Base-by-base conservation (phyloP, 2,113 vertebrate species). In the Dasyornis broadbenti region DNA sequence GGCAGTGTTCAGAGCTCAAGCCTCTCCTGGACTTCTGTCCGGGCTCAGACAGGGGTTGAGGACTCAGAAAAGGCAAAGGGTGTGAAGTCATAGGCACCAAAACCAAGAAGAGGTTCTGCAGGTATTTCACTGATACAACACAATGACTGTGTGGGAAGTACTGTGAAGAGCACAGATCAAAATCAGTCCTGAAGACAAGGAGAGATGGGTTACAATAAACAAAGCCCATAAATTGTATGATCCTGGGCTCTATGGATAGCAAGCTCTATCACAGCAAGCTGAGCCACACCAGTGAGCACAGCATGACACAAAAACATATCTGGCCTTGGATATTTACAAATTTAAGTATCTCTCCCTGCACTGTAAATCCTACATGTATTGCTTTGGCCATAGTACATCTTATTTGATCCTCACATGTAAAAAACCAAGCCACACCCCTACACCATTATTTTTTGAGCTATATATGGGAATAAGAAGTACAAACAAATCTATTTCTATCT, bases 1-100 rank as follows among this genome's bases (percentile, higher is more conserved):
- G 95, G 92, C 31, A n/a, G 15, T 23, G 65, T 7, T 92, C 94
- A 82, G 70, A 60, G 83, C 65, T 71, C 64, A 42, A 57, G 28
- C 33, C 59, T 56, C 64, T 42, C 60, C 73, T 44, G 39, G 15
- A 52, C 40, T 65, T 33, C 72, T 54, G 23, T 12, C 54, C 0
- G 0, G 11, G n/a, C 49, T 71, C 35, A 50, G 35, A 85, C n/a
- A 59, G 4, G 23, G 37, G 19, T 1, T 45, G 72, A 49, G 60
- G 35, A 23, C 37, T 64, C 14, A 7, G 66, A 47, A 78, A 82
- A 88, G 39, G 70, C 15, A 39, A 82, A 61, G 26, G 30, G 9
- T 18, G 35, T 37, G 31, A 84, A 69, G 57, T 14, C 31, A 45
- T 3, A 77, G 35, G 37, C 44, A 83, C 18, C 47, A 64, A 73